Evolutionary conservation across 2,797 vertebrate species (phyloP).

Genomic region (Hozukius guyotensis): DNA sequence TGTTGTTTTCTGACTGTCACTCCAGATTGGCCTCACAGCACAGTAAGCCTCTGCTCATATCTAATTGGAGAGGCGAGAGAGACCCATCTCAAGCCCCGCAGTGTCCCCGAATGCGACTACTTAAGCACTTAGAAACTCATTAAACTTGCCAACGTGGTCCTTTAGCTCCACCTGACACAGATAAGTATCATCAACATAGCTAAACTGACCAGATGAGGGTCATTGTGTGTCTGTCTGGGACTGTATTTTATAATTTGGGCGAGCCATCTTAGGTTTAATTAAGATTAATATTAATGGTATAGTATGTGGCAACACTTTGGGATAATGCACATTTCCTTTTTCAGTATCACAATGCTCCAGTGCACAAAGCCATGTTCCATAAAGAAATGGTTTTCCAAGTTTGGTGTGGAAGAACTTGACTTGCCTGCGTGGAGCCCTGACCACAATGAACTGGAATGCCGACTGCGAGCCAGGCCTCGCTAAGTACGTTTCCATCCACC

Average conservation of each 20-base stretch:
- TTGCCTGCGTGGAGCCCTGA: not conserved
- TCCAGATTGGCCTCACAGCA: conserved; percentile 66
- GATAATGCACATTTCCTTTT: not conserved
- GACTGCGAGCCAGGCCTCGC: not conserved
- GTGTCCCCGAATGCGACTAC: conserved; percentile 51
- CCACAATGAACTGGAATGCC: not conserved
- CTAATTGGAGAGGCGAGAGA: conserved; percentile 70
- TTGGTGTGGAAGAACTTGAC: not conserved
- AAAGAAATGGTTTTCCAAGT: not conserved
- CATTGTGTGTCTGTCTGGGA: not conserved
- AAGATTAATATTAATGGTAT: not conserved
- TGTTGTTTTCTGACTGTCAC: conserved; percentile 74
- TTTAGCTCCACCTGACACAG: conserved; percentile 54
- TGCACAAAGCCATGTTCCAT: not conserved
- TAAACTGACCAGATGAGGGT: conserved; percentile 19
- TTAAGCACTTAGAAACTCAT: conserved; percentile 64
- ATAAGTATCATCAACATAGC: conserved; percentile 34
- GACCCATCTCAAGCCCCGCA: conserved; percentile 46
- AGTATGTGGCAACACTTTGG: not conserved
- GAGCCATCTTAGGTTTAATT: not conserved
- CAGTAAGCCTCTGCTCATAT: conserved; percentile 66
- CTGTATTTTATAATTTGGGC: not conserved
- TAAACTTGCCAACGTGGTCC: conserved; percentile 48
- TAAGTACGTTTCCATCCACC: not conserved
- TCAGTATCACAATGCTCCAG: not conserved